Base-by-base conservation (phyloP, 2,113 vertebrate species). In the Cromileptes altivelis region DNA sequence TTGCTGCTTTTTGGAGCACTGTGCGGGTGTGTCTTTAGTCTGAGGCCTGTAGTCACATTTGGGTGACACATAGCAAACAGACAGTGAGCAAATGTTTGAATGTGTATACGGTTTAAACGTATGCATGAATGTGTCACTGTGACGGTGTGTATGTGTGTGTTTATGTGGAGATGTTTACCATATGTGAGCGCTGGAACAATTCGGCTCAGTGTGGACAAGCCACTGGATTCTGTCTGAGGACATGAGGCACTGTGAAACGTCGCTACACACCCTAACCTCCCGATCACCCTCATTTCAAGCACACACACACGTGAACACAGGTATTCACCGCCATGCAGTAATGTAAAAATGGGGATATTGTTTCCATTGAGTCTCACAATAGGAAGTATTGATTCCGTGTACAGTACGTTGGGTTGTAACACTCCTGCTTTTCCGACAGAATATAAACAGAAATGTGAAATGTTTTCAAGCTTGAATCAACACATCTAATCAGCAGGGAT, bases 121-220 rank as follows among this genome's bases (percentile, higher is more conserved):
- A 40, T 70, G 62, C 19, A 12, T 64, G 42, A 75, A 68, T 80
- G 37, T 58, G 63, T 75, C 47, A 15, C 40, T 45, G 58, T 81
- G 61, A 58, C 50, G 11, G 63, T 72, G 79, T 69, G 72, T 82
- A 82, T 61, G 45, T 42, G 49, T 80, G 64, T 73, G 68, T 87
- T 77, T 82, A 47, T 82, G 74, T 55, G 75, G 62, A 85, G 90
- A 94, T 91, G 87, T 86, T 95, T 92, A 85, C 90, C 94, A 95
- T 91, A 93, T 91, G 92, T 88, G 84, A 85, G 74, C 49, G 21
- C 61, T 70, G 62, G 77, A 94, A 94, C 89, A 94, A 93, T 90
- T 87, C 4, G 14, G 57, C 81, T 84, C 88, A 91, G 89, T 94
- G 87, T 93, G 86, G 78, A 85, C 73, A 2, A 68, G 85, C 78